Evolutionary conservation across 1,140 invertebrate species (phyloP).

Genomic region (Heliconius congener): DNA sequence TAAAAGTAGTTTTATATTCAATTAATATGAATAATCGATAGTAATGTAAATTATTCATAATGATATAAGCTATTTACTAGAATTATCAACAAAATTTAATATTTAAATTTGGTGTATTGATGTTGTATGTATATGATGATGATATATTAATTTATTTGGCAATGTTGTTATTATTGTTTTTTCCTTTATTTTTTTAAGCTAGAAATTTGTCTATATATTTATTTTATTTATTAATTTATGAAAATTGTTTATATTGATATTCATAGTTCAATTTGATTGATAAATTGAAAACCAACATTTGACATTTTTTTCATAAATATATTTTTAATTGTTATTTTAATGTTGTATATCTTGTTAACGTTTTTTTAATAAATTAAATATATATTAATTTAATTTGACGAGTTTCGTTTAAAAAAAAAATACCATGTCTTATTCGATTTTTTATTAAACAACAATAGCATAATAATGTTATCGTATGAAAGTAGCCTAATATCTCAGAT

Average conservation of each 20-base stretch:
- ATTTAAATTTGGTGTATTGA: neutral
- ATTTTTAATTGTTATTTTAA: neutral
- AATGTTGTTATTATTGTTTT: neutral
- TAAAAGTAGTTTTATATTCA: slow-evolving; percentile 5
- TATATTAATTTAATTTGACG: neutral
- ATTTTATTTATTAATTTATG: too few relatives aligned
- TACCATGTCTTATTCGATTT: slow-evolving; percentile 30
- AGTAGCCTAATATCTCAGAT: slow-evolving; percentile 61
- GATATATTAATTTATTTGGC: neutral
- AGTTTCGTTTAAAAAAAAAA: slow-evolving; percentile 25
- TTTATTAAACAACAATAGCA: slow-evolving; percentile 62
- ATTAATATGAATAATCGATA: slow-evolving; percentile 10
- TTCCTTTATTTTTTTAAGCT: neutral
- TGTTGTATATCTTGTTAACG: neutral
- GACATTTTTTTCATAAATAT: slow-evolving; percentile 3
- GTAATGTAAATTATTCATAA: slow-evolving; percentile 1
- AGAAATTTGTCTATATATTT: neutral
- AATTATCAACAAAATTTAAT: neutral
- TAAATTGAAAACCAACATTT: neutral
- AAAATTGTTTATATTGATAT: too few relatives aligned
- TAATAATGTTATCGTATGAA: slow-evolving; percentile 53
- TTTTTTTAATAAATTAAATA: neutral
- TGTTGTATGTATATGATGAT: too few relatives aligned
- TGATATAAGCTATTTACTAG: neutral
- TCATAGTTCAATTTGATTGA: neutral